These are phyloP conservation scores for Edolisoma coerulescens DNA, from an alignment of 2,113 vertebrate genomes.

Conservation along the genomic window DNA sequence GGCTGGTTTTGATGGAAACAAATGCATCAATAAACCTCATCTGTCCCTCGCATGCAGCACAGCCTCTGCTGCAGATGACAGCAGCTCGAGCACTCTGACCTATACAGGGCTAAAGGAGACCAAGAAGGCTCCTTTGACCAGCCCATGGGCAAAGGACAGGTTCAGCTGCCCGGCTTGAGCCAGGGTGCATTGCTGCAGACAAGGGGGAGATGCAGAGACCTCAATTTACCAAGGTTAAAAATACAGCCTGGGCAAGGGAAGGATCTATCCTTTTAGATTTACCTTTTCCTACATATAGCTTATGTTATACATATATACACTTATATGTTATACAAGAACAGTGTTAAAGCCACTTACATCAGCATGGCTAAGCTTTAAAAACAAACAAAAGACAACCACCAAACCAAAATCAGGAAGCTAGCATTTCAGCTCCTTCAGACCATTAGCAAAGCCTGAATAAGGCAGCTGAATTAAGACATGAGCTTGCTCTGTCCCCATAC, in stretches of 20 bases:
- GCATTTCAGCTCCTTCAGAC: background rate
- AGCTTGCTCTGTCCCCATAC: background rate
- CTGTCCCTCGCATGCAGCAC: background rate
- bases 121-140: background rate
- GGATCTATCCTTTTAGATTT: background rate
- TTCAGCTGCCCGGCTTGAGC: background rate
- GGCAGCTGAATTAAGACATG: background rate
- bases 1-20: background rate
- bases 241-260: background rate
- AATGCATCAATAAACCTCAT: background rate
- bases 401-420: background rate
- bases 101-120: background rate
- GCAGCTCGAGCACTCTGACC: background rate
- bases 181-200: background rate
- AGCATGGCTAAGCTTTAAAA: background rate
- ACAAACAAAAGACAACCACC: background rate
- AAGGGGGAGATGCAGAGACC: background rate
- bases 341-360: background rate
- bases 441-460: background rate
- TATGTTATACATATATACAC: background rate
- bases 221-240: background rate
- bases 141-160: fast-evolving
- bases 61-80: background rate
- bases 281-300: background rate
- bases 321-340: background rate